A percentile compares a stretch with the other conserved stretches of the same genome.
Conservation (phyloP, 2,888 invertebrate species). For the Pegoplata infirma region DNA sequence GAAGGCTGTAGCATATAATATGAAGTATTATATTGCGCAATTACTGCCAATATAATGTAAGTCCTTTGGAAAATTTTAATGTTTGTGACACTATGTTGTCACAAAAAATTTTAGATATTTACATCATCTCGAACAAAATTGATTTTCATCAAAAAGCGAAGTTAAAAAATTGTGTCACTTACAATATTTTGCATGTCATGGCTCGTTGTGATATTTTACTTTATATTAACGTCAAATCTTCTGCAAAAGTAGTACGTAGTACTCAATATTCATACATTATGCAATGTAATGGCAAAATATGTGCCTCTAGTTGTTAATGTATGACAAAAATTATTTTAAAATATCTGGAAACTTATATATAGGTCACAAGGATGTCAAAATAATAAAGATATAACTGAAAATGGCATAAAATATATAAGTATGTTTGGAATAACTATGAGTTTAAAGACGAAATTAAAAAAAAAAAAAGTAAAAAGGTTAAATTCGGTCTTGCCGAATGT, state of each 20-base stretch:
- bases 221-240: slow-evolving; percentile 43
- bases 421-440: no score
- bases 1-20: background rate
- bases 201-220: slow-evolving; percentile 38
- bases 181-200: no score
- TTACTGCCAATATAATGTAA: no score
- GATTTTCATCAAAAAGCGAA: no score
- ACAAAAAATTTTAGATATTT: no score
- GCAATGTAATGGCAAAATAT: slow-evolving; percentile 45
- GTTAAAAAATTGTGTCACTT: no score
- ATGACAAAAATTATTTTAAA: slow-evolving; percentile 16
- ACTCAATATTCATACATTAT: slow-evolving; percentile 48
- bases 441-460: no score
- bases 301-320: slow-evolving; percentile 36
- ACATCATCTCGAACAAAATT: no score
- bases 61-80: no score
- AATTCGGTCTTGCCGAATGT: no score
- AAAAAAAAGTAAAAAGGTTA: no score
- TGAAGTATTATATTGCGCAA: slow-evolving; percentile 26
- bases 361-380: background rate
- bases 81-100: no score
- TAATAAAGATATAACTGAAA: background rate
- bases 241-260: slow-evolving; percentile 31
- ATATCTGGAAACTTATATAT: background rate
- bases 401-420: background rate